phyloP scores from a whole-genome alignment of 2,113 vertebrate species.

The Hemichromis elongatus region DNA sequence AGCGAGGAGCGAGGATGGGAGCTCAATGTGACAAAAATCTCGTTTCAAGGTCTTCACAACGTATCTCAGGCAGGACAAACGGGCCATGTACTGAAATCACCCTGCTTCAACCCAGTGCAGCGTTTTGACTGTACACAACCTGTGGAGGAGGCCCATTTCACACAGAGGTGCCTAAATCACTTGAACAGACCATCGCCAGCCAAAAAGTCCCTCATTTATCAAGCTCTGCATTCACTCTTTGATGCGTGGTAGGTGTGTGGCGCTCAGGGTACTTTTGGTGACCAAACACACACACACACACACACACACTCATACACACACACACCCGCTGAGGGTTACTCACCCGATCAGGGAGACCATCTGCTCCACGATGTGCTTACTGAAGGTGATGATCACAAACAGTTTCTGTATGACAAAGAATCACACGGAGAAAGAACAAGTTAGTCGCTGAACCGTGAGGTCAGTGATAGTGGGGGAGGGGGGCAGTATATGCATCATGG shows the following conservation, averaged over 20 bases:
- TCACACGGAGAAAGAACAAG: slow-evolving; percentile 50
- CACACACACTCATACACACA: neutral
- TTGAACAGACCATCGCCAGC: neutral
- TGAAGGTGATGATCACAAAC: slow-evolving; percentile 91
- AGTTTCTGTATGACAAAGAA: slow-evolving; percentile 84
- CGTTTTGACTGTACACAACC: neutral
- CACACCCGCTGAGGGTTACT: slow-evolving; percentile 72
- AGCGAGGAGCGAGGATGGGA: neutral
- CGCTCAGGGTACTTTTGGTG: neutral
- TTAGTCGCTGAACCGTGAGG: slow-evolving; percentile 39
- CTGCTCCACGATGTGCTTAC: slow-evolving; percentile 90
- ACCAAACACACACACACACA: neutral
- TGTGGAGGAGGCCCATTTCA: neutral
- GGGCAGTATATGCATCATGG: slow-evolving; percentile 33
- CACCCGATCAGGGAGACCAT: slow-evolving; percentile 92
- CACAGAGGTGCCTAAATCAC: neutral
- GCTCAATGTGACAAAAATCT: slow-evolving; percentile 10
- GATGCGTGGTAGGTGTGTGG: neutral
- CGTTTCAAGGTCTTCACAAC: neutral
- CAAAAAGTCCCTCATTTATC: neutral
- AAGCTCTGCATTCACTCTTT: slow-evolving; percentile 30
- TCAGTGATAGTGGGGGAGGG: slow-evolving; percentile 22
- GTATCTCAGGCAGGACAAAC: neutral
- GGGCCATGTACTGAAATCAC: neutral
- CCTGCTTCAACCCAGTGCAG: neutral